A percentile compares a stretch with the other conserved stretches of the same genome.
These are phyloP conservation scores for Ibycter americanus DNA, from an alignment of 2,797 vertebrate species.

Conservation along the genomic window DNA sequence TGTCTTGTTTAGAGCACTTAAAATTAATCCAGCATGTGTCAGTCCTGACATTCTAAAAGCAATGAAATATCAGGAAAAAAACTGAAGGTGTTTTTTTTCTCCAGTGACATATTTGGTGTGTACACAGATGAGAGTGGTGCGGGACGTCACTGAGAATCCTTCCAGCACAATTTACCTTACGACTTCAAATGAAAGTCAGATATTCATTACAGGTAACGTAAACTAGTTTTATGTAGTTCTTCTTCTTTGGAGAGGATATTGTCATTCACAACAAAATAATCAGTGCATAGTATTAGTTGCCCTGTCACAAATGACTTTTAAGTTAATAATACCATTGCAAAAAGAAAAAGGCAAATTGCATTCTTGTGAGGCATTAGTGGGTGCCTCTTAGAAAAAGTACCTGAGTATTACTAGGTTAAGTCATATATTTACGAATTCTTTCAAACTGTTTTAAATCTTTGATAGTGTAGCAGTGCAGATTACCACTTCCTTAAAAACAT, in stretches of 20 bases:
- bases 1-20: not conserved
- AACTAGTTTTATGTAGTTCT: not conserved
- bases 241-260: not conserved
- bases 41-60: not conserved
- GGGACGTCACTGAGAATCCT: constrained; percentile 67
- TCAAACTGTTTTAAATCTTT: not conserved
- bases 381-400: not conserved
- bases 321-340: not conserved
- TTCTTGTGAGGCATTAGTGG: not conserved
- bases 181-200: constrained; percentile 88
- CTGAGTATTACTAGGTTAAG: not conserved
- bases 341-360: not conserved
- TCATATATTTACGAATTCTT: not conserved
- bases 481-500: not conserved
- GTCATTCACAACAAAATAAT: not conserved
- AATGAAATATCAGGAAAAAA: not conserved
- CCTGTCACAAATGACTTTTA: not conserved
- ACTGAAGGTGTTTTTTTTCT: not conserved
- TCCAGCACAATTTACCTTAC: constrained; percentile 83
- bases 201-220: constrained; percentile 85
- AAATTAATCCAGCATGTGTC: not conserved
- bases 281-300: not conserved
- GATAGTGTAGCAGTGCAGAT: not conserved
- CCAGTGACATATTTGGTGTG: constrained; percentile 86
- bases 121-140: constrained; percentile 90